Percentiles rank a stretch among this genome's conserved stretches.
Conservation (phyloP, 2,113 vertebrate genomes). For the Ibidorhyncha struthersii region DNA sequence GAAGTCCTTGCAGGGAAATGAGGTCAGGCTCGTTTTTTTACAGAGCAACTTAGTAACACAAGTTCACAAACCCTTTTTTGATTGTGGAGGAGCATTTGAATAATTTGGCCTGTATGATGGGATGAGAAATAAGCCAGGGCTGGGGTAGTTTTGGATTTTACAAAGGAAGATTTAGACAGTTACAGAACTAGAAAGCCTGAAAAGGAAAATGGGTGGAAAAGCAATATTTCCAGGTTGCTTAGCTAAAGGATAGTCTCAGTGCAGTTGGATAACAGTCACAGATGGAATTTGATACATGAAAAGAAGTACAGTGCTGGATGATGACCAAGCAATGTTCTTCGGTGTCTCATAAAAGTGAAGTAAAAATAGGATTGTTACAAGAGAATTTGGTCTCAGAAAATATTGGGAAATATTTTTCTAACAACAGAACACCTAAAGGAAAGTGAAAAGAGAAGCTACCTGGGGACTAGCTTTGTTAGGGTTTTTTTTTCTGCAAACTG, state of each 20-base stretch:
- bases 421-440: background rate
- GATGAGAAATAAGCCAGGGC: background rate
- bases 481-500: background rate
- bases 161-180: background rate
- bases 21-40: background rate
- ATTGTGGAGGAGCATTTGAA: background rate
- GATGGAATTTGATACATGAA: background rate
- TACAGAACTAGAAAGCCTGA: background rate
- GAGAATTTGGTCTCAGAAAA: background rate
- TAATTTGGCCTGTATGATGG: background rate
- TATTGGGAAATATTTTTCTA: conserved; percentile 13
- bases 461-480: background rate
- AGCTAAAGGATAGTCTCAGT: background rate
- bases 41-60: background rate
- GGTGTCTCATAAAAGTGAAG: background rate
- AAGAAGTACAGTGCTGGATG: background rate
- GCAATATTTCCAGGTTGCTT: background rate
- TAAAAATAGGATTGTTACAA: conserved; percentile 26
- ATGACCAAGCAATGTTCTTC: conserved; percentile 17
- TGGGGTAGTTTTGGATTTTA: background rate
- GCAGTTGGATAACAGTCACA: background rate
- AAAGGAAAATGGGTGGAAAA: background rate
- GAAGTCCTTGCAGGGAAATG: background rate
- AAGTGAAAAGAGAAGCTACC: background rate
- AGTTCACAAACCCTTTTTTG: background rate